Conservation (phyloP, 2,797 vertebrate genomes). For the Manis crassicaudata region DNA sequence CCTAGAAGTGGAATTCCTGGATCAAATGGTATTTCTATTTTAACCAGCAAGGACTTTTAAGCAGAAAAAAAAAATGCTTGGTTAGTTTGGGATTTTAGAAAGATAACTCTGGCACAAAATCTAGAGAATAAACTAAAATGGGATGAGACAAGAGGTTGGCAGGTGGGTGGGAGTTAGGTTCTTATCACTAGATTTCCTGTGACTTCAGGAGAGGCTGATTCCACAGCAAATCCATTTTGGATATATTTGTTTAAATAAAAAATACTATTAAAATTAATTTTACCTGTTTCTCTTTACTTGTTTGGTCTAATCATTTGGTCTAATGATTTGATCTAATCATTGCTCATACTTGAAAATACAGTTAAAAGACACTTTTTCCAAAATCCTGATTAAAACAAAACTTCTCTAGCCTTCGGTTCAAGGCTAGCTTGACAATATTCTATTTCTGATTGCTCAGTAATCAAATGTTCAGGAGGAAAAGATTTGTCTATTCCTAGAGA, state of each 20-base stretch:
- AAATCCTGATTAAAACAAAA: constrained; percentile 30
- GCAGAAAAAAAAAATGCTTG: neutral
- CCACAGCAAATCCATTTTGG: neutral
- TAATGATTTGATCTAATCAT: neutral
- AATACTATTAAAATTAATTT: constrained; percentile 35
- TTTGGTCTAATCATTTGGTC: neutral
- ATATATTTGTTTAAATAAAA: constrained; percentile 22
- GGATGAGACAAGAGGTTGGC: neutral
- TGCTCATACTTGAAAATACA: constrained; percentile 22
- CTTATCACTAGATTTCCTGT: neutral
- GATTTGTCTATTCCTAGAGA: neutral
- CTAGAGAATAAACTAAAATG: neutral
- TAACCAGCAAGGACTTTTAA: neutral
- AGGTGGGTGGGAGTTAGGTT: neutral
- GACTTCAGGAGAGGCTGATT: neutral
- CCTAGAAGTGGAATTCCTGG: no score
- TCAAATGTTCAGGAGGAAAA: neutral
- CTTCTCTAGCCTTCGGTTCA: neutral
- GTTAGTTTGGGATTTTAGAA: constrained; percentile 6
- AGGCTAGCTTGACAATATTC: neutral
- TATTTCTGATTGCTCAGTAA: neutral
- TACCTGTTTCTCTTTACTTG: neutral
- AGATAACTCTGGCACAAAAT: neutral
- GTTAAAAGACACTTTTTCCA: neutral
- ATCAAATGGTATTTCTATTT: no score